phyloP scores from a whole-genome alignment of 1,140 invertebrate genomes.

The Subanguina moxae region DNA sequence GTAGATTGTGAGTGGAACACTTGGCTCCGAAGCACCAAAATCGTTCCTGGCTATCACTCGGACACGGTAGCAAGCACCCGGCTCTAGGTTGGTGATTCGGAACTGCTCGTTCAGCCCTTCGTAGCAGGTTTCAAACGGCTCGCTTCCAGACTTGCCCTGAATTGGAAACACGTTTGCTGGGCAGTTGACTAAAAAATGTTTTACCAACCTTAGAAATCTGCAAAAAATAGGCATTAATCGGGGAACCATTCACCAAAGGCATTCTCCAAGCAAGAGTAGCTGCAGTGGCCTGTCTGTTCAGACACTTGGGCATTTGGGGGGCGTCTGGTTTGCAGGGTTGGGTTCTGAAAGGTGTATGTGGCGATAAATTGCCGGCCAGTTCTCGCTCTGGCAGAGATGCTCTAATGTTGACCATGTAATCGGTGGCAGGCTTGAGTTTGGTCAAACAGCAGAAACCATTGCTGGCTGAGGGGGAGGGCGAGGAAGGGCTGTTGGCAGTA shows the following conservation, averaged over 20 bases:
- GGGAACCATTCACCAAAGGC: slow-evolving; percentile 39
- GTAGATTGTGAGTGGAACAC: slow-evolving; percentile 19
- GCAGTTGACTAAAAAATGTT: no score
- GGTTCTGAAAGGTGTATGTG: slow-evolving; percentile 43
- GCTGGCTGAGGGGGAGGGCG: not conserved
- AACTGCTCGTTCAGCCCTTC: slow-evolving; percentile 38
- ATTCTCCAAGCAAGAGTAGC: slow-evolving; percentile 37
- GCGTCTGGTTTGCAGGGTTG: slow-evolving; percentile 32
- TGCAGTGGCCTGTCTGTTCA: slow-evolving; percentile 23
- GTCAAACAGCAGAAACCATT: slow-evolving; percentile 1
- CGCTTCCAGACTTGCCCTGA: slow-evolving; percentile 38
- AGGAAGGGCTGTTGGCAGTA: not conserved
- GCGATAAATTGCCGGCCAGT: slow-evolving; percentile 43
- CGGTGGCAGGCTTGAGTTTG: slow-evolving; percentile 40
- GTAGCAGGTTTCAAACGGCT: slow-evolving; percentile 37
- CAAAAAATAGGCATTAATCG: slow-evolving; percentile 34
- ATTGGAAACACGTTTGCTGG: no score
- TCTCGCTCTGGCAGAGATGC: slow-evolving; percentile 48
- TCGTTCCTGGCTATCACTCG: slow-evolving; percentile 48
- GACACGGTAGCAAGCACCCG: slow-evolving; percentile 41
- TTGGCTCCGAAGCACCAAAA: slow-evolving; percentile 38
- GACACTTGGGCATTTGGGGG: slow-evolving; percentile 32
- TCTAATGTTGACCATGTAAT: slow-evolving; percentile 47
- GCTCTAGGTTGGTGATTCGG: slow-evolving; percentile 36
- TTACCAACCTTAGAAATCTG: slow-evolving; percentile 46